Evolutionary conservation across 2,888 invertebrate species (phyloP), one percentile per base, ranked within the genome.

Genomic region (Smittia aterrima): DNA sequence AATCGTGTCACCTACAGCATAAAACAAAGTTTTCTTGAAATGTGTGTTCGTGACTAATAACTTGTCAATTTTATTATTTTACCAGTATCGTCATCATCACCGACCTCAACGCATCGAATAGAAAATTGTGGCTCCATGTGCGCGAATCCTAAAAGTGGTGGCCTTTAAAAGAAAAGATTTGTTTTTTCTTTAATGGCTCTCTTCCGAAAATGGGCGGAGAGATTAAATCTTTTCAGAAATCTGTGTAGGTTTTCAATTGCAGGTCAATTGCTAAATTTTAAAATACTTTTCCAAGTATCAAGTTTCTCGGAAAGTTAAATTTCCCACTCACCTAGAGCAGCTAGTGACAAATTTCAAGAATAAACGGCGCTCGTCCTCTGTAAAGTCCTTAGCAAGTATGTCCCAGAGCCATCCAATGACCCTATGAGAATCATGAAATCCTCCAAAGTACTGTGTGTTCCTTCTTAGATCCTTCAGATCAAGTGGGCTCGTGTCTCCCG

Each of bases 401-500:
- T 98, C 97, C 99, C 99, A 99, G 70, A 99, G 86, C 99, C 99
- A 99, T 81, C 93, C 92, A 68, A 99, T 94, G 70, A 99, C 97
- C 77, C 95, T 88, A 85, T 98, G 98, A 75, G 95, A 95, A 86
- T 95, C 95, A 83, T 99, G 99, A 84, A 99, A 99, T 3, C 99
- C 99, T 75, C 99, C 99, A 84, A 98, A 99, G 85, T 99, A 99
- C 83, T 98, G 97, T 9, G 98, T 98, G 85, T 99, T 93, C 73
- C 89, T 90, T 1, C 96, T 86, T 76, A 95, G 83, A 83, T 95
- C 95, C 77, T 89, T 87, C 77, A 98, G 84, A 85, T 98, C 97
- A 54, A 98, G 84, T 0, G 96, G 96, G 40, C 91, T 91, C 80
- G 95, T 96, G 83, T 98, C 98, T 6, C 98, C 54, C 11, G 68